phyloP scores from a whole-genome alignment of 2,113 vertebrate species.

The Meles meles region DNA sequence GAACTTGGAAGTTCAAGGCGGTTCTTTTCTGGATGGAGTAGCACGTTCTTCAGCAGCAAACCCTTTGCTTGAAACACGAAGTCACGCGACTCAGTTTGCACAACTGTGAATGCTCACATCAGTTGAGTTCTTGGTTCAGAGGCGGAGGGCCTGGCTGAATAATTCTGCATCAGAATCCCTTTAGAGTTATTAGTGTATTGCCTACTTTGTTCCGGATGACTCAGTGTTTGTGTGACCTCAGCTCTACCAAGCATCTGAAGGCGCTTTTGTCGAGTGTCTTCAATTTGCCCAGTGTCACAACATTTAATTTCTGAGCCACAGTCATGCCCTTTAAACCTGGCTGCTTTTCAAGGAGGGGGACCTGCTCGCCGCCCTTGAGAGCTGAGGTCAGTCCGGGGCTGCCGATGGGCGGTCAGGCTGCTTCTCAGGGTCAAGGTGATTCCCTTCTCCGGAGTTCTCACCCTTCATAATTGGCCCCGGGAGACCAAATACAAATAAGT shows the following conservation, averaged over 20 bases:
- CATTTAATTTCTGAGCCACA: neutral
- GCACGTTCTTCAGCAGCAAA: neutral
- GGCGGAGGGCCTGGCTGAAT: neutral
- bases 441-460: neutral
- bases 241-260: constrained; percentile 6
- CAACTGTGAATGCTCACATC: neutral
- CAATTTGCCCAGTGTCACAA: neutral
- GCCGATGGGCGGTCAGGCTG: neutral
- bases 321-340: neutral
- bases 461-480: neutral
- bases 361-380: neutral
- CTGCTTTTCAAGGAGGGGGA: neutral
- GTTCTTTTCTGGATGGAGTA: neutral
- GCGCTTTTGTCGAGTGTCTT: constrained; percentile 17
- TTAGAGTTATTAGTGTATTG: neutral
- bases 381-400: neutral
- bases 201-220: neutral
- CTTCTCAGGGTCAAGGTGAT: neutral
- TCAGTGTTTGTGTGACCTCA: constrained; percentile 16
- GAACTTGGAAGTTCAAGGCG: neutral
- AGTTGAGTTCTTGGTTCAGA: neutral
- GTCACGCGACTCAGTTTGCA: neutral
- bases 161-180: neutral
- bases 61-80: neutral
- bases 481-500: neutral